Percentiles rank a stretch among this genome's conserved stretches.
Evolutionary conservation across 2,797 vertebrate species (phyloP).

Genomic region (Pseudocheirus occidentalis): DNA sequence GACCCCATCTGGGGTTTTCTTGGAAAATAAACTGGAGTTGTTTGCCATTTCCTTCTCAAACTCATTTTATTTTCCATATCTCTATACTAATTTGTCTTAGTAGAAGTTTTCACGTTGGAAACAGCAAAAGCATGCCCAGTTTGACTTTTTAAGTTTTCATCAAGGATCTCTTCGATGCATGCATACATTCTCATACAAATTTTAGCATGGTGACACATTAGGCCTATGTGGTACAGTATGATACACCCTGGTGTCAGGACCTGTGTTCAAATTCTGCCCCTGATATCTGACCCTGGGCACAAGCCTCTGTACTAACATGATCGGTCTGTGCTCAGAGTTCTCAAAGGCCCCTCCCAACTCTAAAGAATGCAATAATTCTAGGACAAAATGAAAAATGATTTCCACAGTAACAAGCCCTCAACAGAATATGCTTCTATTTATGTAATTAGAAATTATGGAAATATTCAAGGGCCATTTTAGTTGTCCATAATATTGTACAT

Average conservation of each 20-base stretch:
- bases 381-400: not conserved
- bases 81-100: not conserved
- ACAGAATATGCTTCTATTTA: slow-evolving; percentile 28
- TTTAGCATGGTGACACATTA: not conserved
- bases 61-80: not conserved
- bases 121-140: not conserved
- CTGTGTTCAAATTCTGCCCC: not conserved
- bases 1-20: no score
- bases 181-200: not conserved
- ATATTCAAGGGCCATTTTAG: not conserved
- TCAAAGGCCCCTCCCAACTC: not conserved
- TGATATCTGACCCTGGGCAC: not conserved
- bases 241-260: not conserved
- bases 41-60: no score
- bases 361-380: not conserved
- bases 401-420: slow-evolving; percentile 11
- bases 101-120: not conserved
- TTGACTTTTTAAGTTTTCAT: not conserved
- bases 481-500: slow-evolving; percentile 21
- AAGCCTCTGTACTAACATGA: not conserved
- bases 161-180: not conserved
- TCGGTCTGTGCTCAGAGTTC: not conserved
- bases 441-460: slow-evolving; percentile 40
- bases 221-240: no score
- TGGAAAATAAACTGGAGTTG: no score